phyloP scores from a whole-genome alignment of 2,797 vertebrate species.

The Ceryle rudis region DNA sequence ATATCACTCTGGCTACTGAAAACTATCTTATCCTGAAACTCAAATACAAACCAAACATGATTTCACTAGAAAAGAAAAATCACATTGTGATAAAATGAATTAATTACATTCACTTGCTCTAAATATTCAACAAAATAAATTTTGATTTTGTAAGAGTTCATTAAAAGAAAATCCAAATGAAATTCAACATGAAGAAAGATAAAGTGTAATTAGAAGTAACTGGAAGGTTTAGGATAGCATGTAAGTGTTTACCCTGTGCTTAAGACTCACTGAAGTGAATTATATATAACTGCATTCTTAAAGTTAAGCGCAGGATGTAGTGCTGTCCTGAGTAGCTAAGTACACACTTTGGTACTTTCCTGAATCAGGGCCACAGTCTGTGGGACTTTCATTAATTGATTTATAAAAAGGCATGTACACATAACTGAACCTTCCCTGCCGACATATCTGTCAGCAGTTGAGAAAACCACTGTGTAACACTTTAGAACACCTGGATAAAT shows the following conservation, averaged over 20 bases:
- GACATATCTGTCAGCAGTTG: slow-evolving; percentile 60
- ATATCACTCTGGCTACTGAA: background rate
- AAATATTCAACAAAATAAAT: background rate
- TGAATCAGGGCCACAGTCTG: background rate
- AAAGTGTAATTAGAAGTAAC: background rate
- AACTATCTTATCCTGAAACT: background rate
- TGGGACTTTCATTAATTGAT: background rate
- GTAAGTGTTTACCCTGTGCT: background rate
- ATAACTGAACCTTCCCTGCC: slow-evolving; percentile 11
- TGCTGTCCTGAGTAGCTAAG: background rate
- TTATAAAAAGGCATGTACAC: background rate
- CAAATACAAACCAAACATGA: background rate
- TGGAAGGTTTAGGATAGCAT: background rate
- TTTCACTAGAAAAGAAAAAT: background rate
- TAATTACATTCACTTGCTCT: background rate
- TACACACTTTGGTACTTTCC: background rate
- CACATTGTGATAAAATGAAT: background rate
- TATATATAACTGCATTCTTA: background rate
- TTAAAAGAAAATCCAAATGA: background rate
- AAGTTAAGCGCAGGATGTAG: background rate
- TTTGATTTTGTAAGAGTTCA: background rate
- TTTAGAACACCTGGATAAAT: slow-evolving; percentile 75
- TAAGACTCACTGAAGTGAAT: background rate
- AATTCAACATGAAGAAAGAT: background rate
- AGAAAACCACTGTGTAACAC: slow-evolving; percentile 32